Evolutionary conservation across 2,113 vertebrate species (phyloP), one percentile per base, ranked within the genome.

Genomic region (Atlantisia rogersi): DNA sequence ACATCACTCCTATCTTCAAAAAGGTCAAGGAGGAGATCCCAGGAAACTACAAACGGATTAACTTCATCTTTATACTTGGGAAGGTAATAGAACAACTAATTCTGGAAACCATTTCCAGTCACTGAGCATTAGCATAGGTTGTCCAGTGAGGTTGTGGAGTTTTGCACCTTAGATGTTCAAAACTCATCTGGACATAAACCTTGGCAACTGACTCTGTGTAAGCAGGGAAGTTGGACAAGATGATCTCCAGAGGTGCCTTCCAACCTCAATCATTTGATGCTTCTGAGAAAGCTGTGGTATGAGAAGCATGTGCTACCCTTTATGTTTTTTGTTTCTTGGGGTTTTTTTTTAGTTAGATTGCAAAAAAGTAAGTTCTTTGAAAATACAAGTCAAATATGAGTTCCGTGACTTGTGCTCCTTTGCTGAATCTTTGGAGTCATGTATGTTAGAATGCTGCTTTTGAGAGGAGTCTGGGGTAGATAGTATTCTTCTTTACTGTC

Each of bases 161-260:
- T 77, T 82, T 0, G 0, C 12, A 53, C 11, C 11, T 37, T 29
- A 39, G 39, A 25, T 68, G 68, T 2, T 74, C 29, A 68, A 50
- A 80, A 50, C 17, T 35, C 3, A 0, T 68, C 31, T 9, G 8
- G 67, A 74, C 46, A 15, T 0, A 0, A 22, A 37, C 25, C 21
- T 67, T 1, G 2, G 8, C 32, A 93, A 25, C 9, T 0, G 1
- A 7, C 21, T 50, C 15, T 40, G 37, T 39, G 15, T 48, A 11
- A 50, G n/a, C 25, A 28, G 29, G 31, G 44, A 37, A 37, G n/a
- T 1, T 88, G 67, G 26, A 50, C 32, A 44, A 79, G 21, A 32
- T 62, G 60, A 84, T 19, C 5, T 56, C 35, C 18, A 68, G 67
- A 56, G 15, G 9, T 74, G 6, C 48, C 26, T 79, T 74, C 21